Base-by-base conservation (phyloP, 2,888 invertebrate genomes). In the Diplolepis rosae region DNA sequence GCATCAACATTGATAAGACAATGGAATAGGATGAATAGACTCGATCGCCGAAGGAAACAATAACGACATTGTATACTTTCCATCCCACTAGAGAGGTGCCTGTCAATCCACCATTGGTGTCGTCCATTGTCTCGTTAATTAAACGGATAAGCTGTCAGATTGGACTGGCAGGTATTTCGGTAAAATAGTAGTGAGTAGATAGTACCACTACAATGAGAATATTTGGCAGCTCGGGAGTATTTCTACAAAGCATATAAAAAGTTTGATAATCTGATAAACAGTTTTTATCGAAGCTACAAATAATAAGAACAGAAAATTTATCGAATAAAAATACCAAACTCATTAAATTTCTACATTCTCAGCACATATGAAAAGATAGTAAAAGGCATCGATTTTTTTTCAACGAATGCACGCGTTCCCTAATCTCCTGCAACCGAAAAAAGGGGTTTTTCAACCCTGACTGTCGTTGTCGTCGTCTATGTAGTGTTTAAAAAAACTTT, bases 61-160 rank as follows among this genome's bases (percentile, higher is more conserved):
- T 83, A 82, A 81, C 80, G 79, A 80, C 75, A 84, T 80, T 84
- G 84, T 84, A 80, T 74, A 78, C 79, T 71, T 77, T 77, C 67
- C 69, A 71, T 77, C 72, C 77, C 70, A 66, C 71, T 69, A 75
- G 78, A 79, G 75, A 77, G 66, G 70, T 75, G 68, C 79, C 76
- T 79, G 76, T 74, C 79, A 79, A 78, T 80, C 81, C 81, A 79
- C 73, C 71, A 71, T 61, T 69, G 66, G 69, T 70, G 79, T 72
- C 76, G 48, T 76, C 80, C 77, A 87, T 87, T 87, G 87, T 87
- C 84, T 80, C 83, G 85, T 86, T 87, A 87, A 87, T 87, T 87
- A 87, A 87, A 87, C 82, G 87, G 87, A 87, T 87, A 87, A 87
- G 84, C 83, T 71, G 70, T 50, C 52, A 73, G 56, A 50, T 28